Percentiles rank a stretch among this genome's conserved stretches.
Conservation (phyloP, 2,797 vertebrate species). For the Syngnathus rostellatus region DNA sequence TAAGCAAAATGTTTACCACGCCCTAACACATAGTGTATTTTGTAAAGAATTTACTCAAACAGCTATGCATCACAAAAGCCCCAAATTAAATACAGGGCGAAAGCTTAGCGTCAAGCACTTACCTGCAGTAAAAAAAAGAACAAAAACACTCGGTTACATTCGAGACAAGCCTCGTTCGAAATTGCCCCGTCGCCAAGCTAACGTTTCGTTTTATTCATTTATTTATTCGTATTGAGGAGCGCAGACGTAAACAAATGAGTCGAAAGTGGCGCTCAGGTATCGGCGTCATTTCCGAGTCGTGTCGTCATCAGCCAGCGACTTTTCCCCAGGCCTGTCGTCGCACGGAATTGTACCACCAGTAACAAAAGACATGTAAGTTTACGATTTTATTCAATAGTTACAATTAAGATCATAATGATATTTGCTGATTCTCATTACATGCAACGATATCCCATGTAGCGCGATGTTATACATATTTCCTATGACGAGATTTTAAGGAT, state of each 20-base stretch:
- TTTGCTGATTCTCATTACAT: neutral
- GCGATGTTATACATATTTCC: neutral
- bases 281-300: constrained; percentile 27
- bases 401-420: neutral
- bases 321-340: constrained; percentile 5
- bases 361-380: constrained; percentile 52
- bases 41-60: neutral
- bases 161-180: neutral
- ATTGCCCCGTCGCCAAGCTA: neutral
- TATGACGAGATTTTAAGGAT: neutral
- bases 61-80: neutral
- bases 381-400: neutral
- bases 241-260: constrained; percentile 52
- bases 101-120: constrained; percentile 26
- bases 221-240: neutral
- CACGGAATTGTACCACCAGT: neutral
- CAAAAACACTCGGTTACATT: neutral
- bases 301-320: constrained; percentile 48
- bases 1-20: neutral
- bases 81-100: neutral
- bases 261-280: constrained; percentile 27
- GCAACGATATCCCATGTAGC: neutral
- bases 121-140: constrained; percentile 12
- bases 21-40: neutral
- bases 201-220: neutral